These are phyloP conservation scores for Potamarius usumacintae DNA, from an alignment of 2,113 vertebrate species.

Conservation along the genomic window DNA sequence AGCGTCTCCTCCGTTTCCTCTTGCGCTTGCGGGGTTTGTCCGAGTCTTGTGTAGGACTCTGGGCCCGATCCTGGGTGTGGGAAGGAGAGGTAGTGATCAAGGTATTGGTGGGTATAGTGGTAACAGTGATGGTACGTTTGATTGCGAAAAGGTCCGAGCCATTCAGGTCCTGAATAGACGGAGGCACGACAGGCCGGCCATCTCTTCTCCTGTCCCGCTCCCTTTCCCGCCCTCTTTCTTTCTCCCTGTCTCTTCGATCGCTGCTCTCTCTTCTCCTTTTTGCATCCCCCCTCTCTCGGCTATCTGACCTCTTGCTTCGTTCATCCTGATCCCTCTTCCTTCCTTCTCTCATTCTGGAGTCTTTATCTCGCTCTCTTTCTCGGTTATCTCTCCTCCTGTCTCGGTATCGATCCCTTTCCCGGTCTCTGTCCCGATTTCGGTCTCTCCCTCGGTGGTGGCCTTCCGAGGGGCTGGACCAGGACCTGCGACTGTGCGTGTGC, in stretches of 20 bases:
- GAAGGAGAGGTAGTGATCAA: slow-evolving; percentile 72
- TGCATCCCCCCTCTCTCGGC: slow-evolving; percentile 64
- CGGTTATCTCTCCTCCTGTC: slow-evolving; percentile 53
- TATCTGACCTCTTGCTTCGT: slow-evolving; percentile 57
- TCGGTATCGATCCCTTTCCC: slow-evolving; percentile 53
- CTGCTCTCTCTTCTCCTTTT: slow-evolving; percentile 62
- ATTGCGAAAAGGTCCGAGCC: slow-evolving; percentile 90
- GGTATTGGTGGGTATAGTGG: slow-evolving; percentile 69
- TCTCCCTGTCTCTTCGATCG: slow-evolving; percentile 59
- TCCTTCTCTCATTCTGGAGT: slow-evolving; percentile 56
- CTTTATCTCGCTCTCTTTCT: slow-evolving; percentile 58
- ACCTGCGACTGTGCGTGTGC: slow-evolving; percentile 53
- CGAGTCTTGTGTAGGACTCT: slow-evolving; percentile 64
- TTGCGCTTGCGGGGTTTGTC: slow-evolving; percentile 74
- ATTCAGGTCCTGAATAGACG: slow-evolving; percentile 90
- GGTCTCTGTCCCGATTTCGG: slow-evolving; percentile 51
- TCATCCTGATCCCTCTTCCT: slow-evolving; percentile 64
- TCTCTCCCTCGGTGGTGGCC: slow-evolving; percentile 56
- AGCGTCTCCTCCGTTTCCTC: slow-evolving; percentile 70
- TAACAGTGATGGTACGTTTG: slow-evolving; percentile 91
- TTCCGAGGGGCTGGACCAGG: slow-evolving; percentile 67
- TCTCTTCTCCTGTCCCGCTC: slow-evolving; percentile 71
- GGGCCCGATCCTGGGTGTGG: slow-evolving; percentile 63
- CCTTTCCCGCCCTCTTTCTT: slow-evolving; percentile 54
- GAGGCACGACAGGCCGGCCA: slow-evolving; percentile 82